Evolutionary conservation across 2,797 vertebrate genomes (phyloP).

Genomic region (Danio jaintianensis): DNA sequence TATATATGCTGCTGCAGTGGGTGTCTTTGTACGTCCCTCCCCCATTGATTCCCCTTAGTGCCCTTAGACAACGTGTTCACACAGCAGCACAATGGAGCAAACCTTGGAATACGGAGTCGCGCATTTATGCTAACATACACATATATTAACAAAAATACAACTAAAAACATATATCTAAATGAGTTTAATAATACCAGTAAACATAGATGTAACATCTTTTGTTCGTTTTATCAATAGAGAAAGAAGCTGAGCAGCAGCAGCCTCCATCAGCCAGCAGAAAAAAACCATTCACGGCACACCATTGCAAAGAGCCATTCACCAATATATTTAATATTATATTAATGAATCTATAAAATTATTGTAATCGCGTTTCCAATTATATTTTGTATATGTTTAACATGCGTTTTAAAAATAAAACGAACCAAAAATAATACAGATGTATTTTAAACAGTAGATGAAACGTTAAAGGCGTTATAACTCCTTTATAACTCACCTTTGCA

Average conservation of each 20-base stretch:
- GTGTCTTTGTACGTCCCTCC: conserved; percentile 48
- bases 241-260: background rate
- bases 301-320: background rate
- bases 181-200: too few relatives aligned
- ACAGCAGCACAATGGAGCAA: conserved; percentile 49
- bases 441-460: background rate
- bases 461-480: background rate
- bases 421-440: background rate
- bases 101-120: background rate
- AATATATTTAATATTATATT: background rate
- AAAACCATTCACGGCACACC: background rate
- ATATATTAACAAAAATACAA: background rate
- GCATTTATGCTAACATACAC: background rate
- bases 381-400: background rate
- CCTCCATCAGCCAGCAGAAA: background rate
- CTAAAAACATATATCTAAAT: background rate
- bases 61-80: conserved; percentile 57
- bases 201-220: background rate
- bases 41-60: conserved; percentile 50
- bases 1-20: conserved; percentile 1
- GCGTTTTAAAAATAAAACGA: background rate
- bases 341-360: background rate
- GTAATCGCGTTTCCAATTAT: background rate
- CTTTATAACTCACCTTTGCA: conserved; percentile 71
- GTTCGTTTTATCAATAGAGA: background rate